Evolutionary conservation across 2,888 invertebrate genomes (phyloP), one percentile per base, ranked within the genome.

Genomic region (Agrochola circellaris): DNA sequence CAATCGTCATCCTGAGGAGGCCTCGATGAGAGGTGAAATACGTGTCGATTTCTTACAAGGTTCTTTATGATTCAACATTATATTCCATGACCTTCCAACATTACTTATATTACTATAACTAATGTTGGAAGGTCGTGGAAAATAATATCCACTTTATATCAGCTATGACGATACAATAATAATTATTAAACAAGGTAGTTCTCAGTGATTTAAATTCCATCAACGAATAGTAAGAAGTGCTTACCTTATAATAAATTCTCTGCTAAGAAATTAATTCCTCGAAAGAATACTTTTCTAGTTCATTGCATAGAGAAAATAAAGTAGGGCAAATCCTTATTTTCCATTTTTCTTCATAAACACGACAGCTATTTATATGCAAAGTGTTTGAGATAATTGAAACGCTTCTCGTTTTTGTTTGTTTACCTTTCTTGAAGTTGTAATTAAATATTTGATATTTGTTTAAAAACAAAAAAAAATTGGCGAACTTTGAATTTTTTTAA

Each of bases 301-400:
- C 11, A 69, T 54, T 54, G 26, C 45, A 42, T 9, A 26, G 17
- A 48, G 11, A 45, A 54, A 58, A 48, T 51, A 23, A 75, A 71
- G 34, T 17, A 17, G 3, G 20, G 15, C 13, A 42, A 58, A 45
- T 60, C 1, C 13, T 34, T 56, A 11, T 56, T 77, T 58, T 30
- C 23, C n/a, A 77, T 60, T 77, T 65, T 66, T 48, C 26, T 79
- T 67, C 15, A 51, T 61, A 79, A 71, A 67, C n/a, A 51, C 2
- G 30, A 56, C 38, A n/a, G 48, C 38, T 30, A 20, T 77, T 70
- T 60, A 26, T 61, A 66, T 15, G 70, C 11, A n/a, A 54, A 54
- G 17, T n/a, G 26, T 67, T 65, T 67, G 17, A 67, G 23, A 17
- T 62, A 42, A 15, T 67, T 42, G 51, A 56, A 79, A 67, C 1